A percentile compares a stretch with the other conserved stretches of the same genome.
These are phyloP conservation scores for Australoheros scitulus DNA, from an alignment of 2,113 vertebrate genomes.

Conservation along the genomic window DNA sequence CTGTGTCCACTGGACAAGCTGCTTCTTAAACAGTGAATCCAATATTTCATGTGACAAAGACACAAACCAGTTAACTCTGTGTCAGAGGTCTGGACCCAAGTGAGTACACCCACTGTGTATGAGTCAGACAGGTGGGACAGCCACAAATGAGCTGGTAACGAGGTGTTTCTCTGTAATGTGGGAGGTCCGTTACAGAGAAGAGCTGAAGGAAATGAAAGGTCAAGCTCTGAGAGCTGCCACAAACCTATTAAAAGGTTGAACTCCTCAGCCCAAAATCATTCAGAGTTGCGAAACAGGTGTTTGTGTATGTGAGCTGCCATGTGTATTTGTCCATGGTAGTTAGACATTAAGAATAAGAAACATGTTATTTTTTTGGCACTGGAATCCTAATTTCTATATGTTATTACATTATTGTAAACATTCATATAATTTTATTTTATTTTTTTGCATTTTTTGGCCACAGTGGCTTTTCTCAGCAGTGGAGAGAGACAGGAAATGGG, in stretches of 20 bases:
- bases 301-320: neutral
- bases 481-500: too few relatives aligned
- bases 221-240: constrained; percentile 30
- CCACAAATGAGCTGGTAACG: constrained; percentile 42
- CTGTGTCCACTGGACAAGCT: neutral
- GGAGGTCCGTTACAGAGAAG: constrained; percentile 1
- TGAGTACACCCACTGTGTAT: neutral
- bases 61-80: neutral
- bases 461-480: too few relatives aligned
- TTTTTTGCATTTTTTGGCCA: too few relatives aligned
- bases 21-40: neutral
- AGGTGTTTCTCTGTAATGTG: neutral
- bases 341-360: neutral
- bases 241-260: constrained; percentile 57
- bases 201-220: constrained; percentile 43
- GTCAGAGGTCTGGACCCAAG: neutral
- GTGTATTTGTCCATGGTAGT: neutral
- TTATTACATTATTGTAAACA: too few relatives aligned
- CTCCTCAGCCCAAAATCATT: neutral
- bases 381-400: too few relatives aligned
- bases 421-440: too few relatives aligned
- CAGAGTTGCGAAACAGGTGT: neutral
- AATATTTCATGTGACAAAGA: neutral
- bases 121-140: constrained; percentile 20
- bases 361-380: too few relatives aligned